Evolutionary conservation across 2,797 vertebrate genomes (phyloP).

Genomic region (Leptatherina wallacei): DNA sequence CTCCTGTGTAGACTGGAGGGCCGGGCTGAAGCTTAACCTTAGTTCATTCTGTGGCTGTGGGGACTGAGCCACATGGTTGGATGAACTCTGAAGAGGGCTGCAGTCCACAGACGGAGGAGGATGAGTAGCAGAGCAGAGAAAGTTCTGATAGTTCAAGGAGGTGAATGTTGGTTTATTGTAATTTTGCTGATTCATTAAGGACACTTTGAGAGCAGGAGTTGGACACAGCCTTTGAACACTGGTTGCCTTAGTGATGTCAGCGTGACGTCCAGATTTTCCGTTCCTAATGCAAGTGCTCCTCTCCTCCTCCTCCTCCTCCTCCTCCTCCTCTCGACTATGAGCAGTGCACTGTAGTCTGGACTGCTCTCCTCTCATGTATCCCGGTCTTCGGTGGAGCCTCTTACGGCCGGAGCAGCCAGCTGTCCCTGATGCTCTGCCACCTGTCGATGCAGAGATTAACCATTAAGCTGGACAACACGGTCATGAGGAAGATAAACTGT

Average conservation of each 20-base stretch:
- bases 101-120: constrained; percentile 30
- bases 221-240: constrained; percentile 32
- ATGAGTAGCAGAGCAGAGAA: constrained; percentile 11
- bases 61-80: constrained; percentile 4
- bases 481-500: constrained; percentile 53
- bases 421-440: constrained; percentile 71
- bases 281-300: constrained; percentile 44
- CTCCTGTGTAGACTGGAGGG: constrained; percentile 11
- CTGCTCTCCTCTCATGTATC: constrained; percentile 84
- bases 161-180: constrained; percentile 19
- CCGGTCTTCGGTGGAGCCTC: constrained; percentile 83
- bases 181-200: constrained; percentile 36
- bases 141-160: constrained; percentile 32
- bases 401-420: constrained; percentile 64
- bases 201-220: constrained; percentile 35
- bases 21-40: constrained; percentile 14
- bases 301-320: constrained; percentile 60
- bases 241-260: constrained; percentile 33
- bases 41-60: constrained; percentile 35
- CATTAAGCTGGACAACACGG: constrained; percentile 64
- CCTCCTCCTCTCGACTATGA: constrained; percentile 44
- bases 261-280: constrained; percentile 50
- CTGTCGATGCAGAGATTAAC: constrained; percentile 79
- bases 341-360: constrained; percentile 54
- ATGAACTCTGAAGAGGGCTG: constrained; percentile 7